These are phyloP conservation scores for Odontomyia ornata DNA, from an alignment of 2,888 invertebrate genomes.

Conservation along the genomic window DNA sequence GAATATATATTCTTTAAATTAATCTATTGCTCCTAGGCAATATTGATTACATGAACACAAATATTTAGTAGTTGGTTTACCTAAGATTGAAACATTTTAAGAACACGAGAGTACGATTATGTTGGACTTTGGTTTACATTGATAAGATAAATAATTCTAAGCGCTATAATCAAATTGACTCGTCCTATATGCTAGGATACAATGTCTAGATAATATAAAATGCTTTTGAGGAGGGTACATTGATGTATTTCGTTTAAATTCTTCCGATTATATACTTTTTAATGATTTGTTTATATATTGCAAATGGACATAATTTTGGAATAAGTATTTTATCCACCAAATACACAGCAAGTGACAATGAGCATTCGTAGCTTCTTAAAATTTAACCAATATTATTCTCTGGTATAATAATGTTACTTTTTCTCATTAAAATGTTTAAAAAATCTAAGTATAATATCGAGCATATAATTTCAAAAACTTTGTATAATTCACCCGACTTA, in stretches of 20 bases:
- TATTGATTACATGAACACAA: background rate
- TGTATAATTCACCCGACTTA: too few relatives aligned
- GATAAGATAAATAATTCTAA: background rate
- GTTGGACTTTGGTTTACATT: background rate
- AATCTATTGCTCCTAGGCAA: conserved; percentile 12
- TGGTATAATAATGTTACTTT: background rate
- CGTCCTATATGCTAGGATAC: background rate
- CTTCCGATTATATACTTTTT: background rate
- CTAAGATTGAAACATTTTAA: background rate
- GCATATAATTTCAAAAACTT: too few relatives aligned
- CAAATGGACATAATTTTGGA: conserved; percentile 30
- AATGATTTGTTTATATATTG: background rate
- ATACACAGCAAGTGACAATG: background rate
- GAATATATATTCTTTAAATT: background rate
- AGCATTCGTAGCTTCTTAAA: too few relatives aligned
- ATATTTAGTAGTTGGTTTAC: background rate
- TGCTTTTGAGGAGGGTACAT: conserved; percentile 6
- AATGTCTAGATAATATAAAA: conserved; percentile 23
- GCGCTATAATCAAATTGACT: background rate
- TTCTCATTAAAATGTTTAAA: too few relatives aligned
- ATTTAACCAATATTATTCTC: too few relatives aligned
- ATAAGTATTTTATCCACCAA: conserved; percentile 45
- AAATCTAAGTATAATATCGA: too few relatives aligned
- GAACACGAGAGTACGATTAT: background rate
- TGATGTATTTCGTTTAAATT: background rate